Base-by-base conservation (phyloP, 2,113 vertebrate species). In the Sinosuthora webbiana region DNA sequence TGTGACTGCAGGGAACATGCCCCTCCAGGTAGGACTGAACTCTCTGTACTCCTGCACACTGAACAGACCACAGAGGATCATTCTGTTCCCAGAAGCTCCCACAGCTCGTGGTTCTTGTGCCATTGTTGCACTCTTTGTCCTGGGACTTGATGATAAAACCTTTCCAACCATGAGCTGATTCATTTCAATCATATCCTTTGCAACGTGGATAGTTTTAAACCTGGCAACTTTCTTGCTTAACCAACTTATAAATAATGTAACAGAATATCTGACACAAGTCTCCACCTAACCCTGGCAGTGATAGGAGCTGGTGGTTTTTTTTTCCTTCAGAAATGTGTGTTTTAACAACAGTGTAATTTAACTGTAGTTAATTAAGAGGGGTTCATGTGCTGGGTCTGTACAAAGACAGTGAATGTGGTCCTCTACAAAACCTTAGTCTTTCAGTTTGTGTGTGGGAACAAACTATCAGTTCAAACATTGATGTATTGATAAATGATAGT, bases 1-100 rank as follows among this genome's bases (percentile, higher is more conserved):
- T 11, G 89, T 97, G 90, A 99, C 98, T 12, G 94, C 98, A 27
- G 97, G 98, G 60, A 98, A 98, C 94, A 99, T 99, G 98, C 98
- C 97, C 45, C 98, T 99, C 64, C 97, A 99, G 99, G 99, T 99
- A 83, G 86, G 93, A 0, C 62, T 44, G 44, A 2, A 1, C 39
- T 62, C 5, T 39, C 37, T 56, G 59, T 49, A 5, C 14, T 45
- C 42, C 52, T 60, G 45, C 82, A 60, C 3, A 2, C 63, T 23
- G n/a, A 65, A 3, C 35, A 15, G 24, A n/a, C 52, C 75, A 19
- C 63, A 28, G 37, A 45, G 59, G 76, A 45, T 70, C 71, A 11
- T 44, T 50, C 62, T 77, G 64, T 85, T 79, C 62, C 84, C 63
- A 41, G 4, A 63, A 20, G 3, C 20, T 95, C 62, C 41, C 12